A percentile compares a stretch with the other conserved stretches of the same genome.
phyloP scores from a whole-genome alignment of 2,888 invertebrate genomes.

The Callimorpha dominula region DNA sequence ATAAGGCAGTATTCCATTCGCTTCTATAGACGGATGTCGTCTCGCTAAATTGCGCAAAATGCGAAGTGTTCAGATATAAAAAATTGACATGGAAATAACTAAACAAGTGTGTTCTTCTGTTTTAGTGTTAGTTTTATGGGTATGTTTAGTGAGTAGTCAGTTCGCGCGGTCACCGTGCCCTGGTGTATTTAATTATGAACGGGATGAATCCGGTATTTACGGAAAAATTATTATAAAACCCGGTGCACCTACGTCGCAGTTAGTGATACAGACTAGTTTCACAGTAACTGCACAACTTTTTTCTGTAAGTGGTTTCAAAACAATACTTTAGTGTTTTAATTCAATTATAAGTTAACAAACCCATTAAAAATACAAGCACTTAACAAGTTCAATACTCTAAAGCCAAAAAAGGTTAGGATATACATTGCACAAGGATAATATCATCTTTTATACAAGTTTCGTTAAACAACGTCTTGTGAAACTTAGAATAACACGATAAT shows the following conservation, averaged over 20 bases:
- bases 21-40: slow-evolving; percentile 7
- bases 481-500: too few relatives aligned
- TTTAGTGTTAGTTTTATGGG: slow-evolving; percentile 21
- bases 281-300: background rate
- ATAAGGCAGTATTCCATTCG: slow-evolving; percentile 8
- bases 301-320: slow-evolving; percentile 7
- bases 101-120: background rate
- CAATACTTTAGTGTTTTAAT: background rate
- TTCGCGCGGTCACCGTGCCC: slow-evolving; percentile 70
- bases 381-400: too few relatives aligned
- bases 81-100: background rate
- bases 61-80: slow-evolving; percentile 25
- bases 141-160: slow-evolving; percentile 58
- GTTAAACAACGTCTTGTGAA: background rate
- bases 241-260: background rate
- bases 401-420: too few relatives aligned
- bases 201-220: slow-evolving; percentile 60
- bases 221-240: slow-evolving; percentile 47
- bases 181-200: slow-evolving; percentile 66
- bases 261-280: background rate
- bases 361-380: background rate
- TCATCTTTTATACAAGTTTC: background rate
- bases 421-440: background rate
- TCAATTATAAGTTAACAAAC: background rate
- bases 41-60: slow-evolving; percentile 4